Evolutionary conservation across 1,140 invertebrate species (phyloP), one percentile per base, ranked within the genome.

Genomic region (Megathymus violae): DNA sequence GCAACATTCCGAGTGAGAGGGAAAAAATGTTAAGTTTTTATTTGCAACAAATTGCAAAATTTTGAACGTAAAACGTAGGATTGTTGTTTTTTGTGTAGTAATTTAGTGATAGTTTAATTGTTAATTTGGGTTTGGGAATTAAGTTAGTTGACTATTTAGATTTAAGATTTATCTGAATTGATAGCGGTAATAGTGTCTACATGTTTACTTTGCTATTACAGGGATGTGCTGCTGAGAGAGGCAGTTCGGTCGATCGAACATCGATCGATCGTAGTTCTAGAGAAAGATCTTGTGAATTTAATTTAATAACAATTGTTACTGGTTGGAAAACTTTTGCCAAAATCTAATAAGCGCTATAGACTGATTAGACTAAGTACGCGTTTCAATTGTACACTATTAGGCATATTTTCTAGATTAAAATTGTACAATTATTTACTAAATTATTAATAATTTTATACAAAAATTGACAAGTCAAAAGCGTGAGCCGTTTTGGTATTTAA

Each of bases 281-380:
- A 69, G 67, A 74, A 66, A 65, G 67, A 78, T 75, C 71, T 80
- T 75, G 67, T 68, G 75, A 82, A 80, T 80, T 83, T 85, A 80
- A 80, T 82, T 77, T 72, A 62, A 71, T 77, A 71, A 70, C 72
- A 58, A 76, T 46, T 73, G 74, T 36, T 36, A 36, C 54, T 59
- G 54, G 54, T 59, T 78, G 71, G 54, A 71, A 79, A 80, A 75
- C 75, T 73, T 75, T 79, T 85, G 84, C 80, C 85, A 85, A 91
- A 91, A 88, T 83, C 54, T 89, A 85, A 89, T 88, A 88, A 88
- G 78, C 87, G 84, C 87, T 91, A 91, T 91, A 91, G 88, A 91
- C 88, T 91, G 88, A 91, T 86, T 91, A 91, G 88, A 89, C 73
- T 91, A 91, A 91, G 85, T 76, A 80, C 82, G 78, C 83, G 78